Base-by-base conservation (phyloP, 2,797 vertebrate genomes). In the Euthynnus affinis region DNA sequence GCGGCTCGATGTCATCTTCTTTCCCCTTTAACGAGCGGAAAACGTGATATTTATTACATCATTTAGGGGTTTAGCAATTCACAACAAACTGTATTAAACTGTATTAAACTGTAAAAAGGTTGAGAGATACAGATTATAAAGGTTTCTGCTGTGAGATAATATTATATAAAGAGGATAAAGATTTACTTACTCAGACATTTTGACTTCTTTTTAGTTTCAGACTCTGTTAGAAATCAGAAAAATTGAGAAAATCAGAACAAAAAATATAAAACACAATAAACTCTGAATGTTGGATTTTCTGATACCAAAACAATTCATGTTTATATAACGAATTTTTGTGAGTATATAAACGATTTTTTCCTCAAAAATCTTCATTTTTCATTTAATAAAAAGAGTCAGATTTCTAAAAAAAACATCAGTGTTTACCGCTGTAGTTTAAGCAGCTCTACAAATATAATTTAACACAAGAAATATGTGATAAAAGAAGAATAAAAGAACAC, bases 1-100 rank as follows among this genome's bases (percentile, higher is more conserved):
- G 73, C 96, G 96, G 92, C 95, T 95, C 32, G 95, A 96, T 71
- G 96, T 92, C 91, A 96, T 95, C 88, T 95, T 95, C 74, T 90
- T 96, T 82, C 95, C 84, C 60, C 86, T 91, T 46, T 18, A 56
- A 76, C 12, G 0, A 15, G 67, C 1, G 5, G 18, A 40, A 37
- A 37, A 71, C 0, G 2, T 63, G 14, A 52, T 3, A 13, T 73
- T 55, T 15, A 32, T 13, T 12, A 55, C 1, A 1, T 25, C 1
- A 27, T 2, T 13, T 60, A 2, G 20, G 27, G 27, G 5, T 29
- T 29, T 29, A 40, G 6, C 5, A 44, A n/a, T 20, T 7, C 9
- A 14, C 4, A n/a, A 25, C 2, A 40, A n/a, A 23, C 46, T 37
- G 15, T n/a, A n/a, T n/a, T n/a, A n/a, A n/a, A n/a, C n/a, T n/a